Evolutionary conservation across 2,888 invertebrate species (phyloP).

Genomic region (Dynastes hyllus): DNA sequence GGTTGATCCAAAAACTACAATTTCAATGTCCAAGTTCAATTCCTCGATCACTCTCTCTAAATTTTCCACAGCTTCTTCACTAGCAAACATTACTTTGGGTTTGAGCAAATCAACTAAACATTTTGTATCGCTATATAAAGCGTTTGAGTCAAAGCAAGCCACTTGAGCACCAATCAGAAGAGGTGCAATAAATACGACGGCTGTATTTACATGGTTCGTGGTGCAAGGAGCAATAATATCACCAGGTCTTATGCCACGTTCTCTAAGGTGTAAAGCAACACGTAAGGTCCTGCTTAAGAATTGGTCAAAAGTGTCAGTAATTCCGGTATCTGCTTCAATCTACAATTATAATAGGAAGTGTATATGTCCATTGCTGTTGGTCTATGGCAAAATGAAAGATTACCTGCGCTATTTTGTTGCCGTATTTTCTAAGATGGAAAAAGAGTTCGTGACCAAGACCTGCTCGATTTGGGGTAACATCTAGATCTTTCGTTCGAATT

Average conservation of each 20-base stretch:
- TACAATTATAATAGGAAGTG: constrained; percentile 53
- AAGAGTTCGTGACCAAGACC: constrained; percentile 34
- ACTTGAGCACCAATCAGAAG: constrained; percentile 67
- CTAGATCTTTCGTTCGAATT: constrained; percentile 31
- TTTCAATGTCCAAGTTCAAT: constrained; percentile 46
- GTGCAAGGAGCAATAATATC: constrained; percentile 71
- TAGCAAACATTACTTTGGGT: constrained; percentile 56
- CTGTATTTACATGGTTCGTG: constrained; percentile 68
- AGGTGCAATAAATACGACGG: constrained; percentile 69
- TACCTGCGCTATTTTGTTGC: constrained; percentile 28
- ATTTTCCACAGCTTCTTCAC: constrained; percentile 39
- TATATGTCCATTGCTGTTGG: not conserved
- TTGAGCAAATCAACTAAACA: constrained; percentile 50
- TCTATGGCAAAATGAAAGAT: not conserved
- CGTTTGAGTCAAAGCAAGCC: constrained; percentile 52
- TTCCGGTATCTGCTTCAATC: constrained; percentile 70
- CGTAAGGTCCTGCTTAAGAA: constrained; percentile 67
- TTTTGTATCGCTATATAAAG: constrained; percentile 52
- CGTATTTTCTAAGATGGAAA: constrained; percentile 16
- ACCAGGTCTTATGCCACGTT: constrained; percentile 65
- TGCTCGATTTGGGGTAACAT: constrained; percentile 2
- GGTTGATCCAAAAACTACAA: constrained; percentile 54
- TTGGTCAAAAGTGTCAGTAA: constrained; percentile 68
- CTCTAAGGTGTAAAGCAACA: constrained; percentile 68
- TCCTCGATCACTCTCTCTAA: constrained; percentile 51